A percentile compares a stretch with the other conserved stretches of the same genome.
phyloP scores from a whole-genome alignment of 2,888 invertebrate genomes.

The Girardia tigrina region DNA sequence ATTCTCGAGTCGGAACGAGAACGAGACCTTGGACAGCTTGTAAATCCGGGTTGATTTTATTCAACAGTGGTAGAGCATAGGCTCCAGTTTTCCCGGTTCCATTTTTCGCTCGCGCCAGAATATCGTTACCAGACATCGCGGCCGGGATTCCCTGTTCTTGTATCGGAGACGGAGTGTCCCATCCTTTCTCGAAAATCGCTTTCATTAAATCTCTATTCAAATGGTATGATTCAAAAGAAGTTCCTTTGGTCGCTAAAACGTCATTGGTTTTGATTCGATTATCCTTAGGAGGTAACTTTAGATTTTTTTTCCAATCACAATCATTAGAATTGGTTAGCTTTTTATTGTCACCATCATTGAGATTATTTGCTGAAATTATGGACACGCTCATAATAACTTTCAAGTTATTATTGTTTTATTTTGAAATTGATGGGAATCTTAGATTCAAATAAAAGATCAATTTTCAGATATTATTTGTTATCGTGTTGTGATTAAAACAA shows the following conservation, averaged over 20 bases:
- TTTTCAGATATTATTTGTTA: constrained; percentile 5
- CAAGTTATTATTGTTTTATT: background rate
- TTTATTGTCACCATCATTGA: constrained; percentile 2
- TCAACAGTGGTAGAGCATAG: constrained; percentile 91
- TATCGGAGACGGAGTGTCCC: constrained; percentile 96
- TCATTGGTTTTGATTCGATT: constrained; percentile 60
- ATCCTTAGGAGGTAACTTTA: constrained; percentile 91
- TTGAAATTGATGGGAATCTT: background rate
- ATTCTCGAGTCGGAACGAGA: constrained; percentile 90
- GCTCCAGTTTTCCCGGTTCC: constrained; percentile 99
- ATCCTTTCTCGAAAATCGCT: constrained; percentile 99
- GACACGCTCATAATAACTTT: background rate
- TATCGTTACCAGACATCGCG: constrained; percentile 88
- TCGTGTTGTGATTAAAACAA: background rate
- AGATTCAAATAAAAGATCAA: constrained; percentile 16
- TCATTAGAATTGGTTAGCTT: background rate
- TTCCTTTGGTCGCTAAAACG: constrained; percentile 94
- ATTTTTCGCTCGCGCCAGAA: constrained; percentile 86
- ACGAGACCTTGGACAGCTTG: constrained; percentile 80
- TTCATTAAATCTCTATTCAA: constrained; percentile 86
- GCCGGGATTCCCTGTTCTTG: constrained; percentile 87
- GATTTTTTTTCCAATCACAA: constrained; percentile 71
- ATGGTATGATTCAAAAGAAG: constrained; percentile 98
- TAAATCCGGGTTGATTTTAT: constrained; percentile 65
- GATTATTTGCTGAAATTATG: background rate